Conservation (phyloP, 2,113 vertebrate species). For the Monopterus albus region DNA sequence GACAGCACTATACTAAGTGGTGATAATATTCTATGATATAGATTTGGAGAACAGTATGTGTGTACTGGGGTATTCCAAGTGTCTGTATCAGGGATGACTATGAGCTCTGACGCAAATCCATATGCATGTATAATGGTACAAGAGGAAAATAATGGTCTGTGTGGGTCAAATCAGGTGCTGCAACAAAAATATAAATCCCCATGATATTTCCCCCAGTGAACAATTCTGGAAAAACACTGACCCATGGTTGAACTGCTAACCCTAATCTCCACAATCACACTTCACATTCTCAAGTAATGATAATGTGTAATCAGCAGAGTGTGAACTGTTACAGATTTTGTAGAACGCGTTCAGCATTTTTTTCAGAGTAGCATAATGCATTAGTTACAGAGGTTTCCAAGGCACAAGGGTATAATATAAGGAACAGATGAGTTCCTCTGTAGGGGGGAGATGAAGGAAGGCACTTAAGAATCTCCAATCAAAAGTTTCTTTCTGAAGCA, state of each 20-base stretch:
- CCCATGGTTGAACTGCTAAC: not conserved
- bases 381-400: conserved; percentile 79
- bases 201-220: not conserved
- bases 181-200: not conserved
- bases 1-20: not conserved
- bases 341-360: conserved; percentile 66
- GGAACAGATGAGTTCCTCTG: conserved; percentile 82
- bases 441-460: conserved; percentile 44
- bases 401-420: conserved; percentile 81
- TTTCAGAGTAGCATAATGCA: conserved; percentile 75
- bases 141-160: not conserved
- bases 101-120: not conserved
- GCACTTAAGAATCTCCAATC: conserved; percentile 64
- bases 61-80: no score
- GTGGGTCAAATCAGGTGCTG: not conserved
- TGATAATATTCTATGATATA: not conserved
- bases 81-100: not conserved
- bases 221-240: not conserved
- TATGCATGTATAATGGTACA: not conserved
- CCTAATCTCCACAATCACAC: not conserved
- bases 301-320: conserved; percentile 15
- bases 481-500: conserved; percentile 58
- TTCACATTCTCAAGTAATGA: not conserved
- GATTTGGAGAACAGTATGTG: not conserved
- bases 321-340: conserved; percentile 46